phyloP scores from a whole-genome alignment of 2,888 invertebrate species.

The Lacanobia oleracea region DNA sequence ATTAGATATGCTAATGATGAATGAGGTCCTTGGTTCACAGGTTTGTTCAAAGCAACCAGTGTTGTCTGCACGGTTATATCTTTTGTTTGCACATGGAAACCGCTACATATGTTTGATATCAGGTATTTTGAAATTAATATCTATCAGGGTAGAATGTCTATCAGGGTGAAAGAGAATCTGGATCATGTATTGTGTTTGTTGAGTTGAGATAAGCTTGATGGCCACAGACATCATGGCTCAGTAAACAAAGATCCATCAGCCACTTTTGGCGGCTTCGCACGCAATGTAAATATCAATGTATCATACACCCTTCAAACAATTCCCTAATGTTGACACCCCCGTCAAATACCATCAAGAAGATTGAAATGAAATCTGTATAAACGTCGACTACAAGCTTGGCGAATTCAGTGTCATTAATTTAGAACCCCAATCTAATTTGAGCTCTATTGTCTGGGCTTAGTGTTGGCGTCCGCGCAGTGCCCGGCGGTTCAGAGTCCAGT shows the following conservation, averaged over 20 bases:
- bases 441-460: slow-evolving; percentile 58
- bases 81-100: background rate
- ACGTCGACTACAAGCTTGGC: background rate
- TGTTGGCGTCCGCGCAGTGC: slow-evolving; percentile 89
- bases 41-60: background rate
- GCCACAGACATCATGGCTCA: background rate
- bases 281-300: background rate
- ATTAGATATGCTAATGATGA: background rate
- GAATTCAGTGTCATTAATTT: background rate
- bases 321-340: background rate
- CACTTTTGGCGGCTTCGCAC: background rate
- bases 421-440: slow-evolving; percentile 9
- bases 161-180: background rate
- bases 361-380: no score
- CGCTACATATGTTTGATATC: background rate
- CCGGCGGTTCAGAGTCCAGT: slow-evolving; percentile 91
- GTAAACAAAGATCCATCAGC: no score
- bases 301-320: background rate
- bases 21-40: background rate
- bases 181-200: background rate
- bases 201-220: background rate
- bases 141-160: background rate
- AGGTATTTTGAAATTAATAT: slow-evolving; percentile 1
- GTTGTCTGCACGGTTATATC: background rate
- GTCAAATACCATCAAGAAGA: no score